Evolutionary conservation across 2,888 invertebrate genomes (phyloP), one percentile per base, ranked within the genome.

Genomic region (Ecdyonurus torrentis): DNA sequence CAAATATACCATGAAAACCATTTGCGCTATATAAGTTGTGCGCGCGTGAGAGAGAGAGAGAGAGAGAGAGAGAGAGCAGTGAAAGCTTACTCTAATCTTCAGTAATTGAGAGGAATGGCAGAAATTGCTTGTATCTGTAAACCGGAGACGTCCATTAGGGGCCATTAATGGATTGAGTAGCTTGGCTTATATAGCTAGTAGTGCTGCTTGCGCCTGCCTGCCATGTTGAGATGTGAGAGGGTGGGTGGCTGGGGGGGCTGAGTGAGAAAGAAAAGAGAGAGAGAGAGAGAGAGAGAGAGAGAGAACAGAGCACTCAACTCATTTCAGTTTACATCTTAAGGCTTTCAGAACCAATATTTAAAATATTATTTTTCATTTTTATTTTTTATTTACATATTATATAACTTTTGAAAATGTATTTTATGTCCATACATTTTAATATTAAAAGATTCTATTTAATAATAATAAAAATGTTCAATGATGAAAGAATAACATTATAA

Each of bases 101-200:
- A 67, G 71, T 73, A 73, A 73, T 73, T 73, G 63, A 63, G 63
- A 63, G 72, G 71, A 73, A 72, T 71, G 71, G 72, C 69, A 70
- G 70, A 70, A 73, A 73, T 72, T 72, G 71, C 71, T 72, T 71
- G 72, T 72, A 72, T 72, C 72, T 71, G 71, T 71, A 71, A 71
- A 70, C 71, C 70, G 70, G 70, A 70, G 72, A 71, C 71, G 71
- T 72, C 72, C 72, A 73, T 73, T 73, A 72, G 71, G 70, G 68
- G 68, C 72, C 73, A 72, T 73, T 73, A 73, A 72, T 72, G 73
- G 72, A 73, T 73, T 72, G 72, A 71, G 71, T 71, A 69, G 71
- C 69, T 63, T 68, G 69, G 70, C 70, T 55, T 25, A 23, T 53
- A 23, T 52, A 23, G 23, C 37, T n/a, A n/a, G n/a, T n/a, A n/a